phyloP scores from a whole-genome alignment of 2,888 invertebrate species.

The Serrognathus titanus region DNA sequence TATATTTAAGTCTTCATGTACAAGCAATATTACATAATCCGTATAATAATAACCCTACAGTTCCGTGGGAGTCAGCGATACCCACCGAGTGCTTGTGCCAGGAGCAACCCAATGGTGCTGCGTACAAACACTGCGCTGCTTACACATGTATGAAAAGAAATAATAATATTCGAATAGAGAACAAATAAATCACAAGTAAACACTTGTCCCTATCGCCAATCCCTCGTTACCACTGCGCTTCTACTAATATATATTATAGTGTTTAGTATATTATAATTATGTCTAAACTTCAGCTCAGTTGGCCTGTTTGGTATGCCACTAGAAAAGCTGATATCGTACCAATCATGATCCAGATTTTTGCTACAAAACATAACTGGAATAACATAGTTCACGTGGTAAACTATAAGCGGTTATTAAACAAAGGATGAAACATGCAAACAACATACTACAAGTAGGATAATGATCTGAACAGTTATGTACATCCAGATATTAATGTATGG shows the following conservation, averaged over 20 bases:
- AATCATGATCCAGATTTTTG: slow-evolving; percentile 32
- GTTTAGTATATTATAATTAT: slow-evolving; percentile 41
- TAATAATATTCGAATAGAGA: slow-evolving; percentile 47
- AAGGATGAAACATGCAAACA: slow-evolving; percentile 44
- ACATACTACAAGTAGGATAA: slow-evolving; percentile 39
- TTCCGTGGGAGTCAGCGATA: slow-evolving; percentile 43
- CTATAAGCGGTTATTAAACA: slow-evolving; percentile 47
- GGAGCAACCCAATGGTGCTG: slow-evolving; percentile 34
- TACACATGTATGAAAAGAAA: slow-evolving; percentile 43
- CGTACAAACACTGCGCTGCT: slow-evolving; percentile 41
- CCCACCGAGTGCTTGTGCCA: slow-evolving; percentile 44
- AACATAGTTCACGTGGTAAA: slow-evolving; percentile 38
- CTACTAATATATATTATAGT: slow-evolving; percentile 43
- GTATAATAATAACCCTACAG: slow-evolving; percentile 52
- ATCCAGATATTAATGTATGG: slow-evolving; percentile 35
- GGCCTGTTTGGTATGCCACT: slow-evolving; percentile 30
- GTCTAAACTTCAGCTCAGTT: slow-evolving; percentile 38
- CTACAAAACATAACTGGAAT: slow-evolving; percentile 35
- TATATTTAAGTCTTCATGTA: slow-evolving; percentile 75
- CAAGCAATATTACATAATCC: slow-evolving; percentile 70
- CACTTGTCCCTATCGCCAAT: slow-evolving; percentile 48
- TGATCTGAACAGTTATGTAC: slow-evolving; percentile 35
- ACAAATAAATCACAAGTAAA: slow-evolving; percentile 46
- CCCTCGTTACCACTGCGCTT: slow-evolving; percentile 47
- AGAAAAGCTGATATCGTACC: slow-evolving; percentile 33